phyloP scores from a whole-genome alignment of 2,888 invertebrate species.

The Ormyrus thymus region DNA sequence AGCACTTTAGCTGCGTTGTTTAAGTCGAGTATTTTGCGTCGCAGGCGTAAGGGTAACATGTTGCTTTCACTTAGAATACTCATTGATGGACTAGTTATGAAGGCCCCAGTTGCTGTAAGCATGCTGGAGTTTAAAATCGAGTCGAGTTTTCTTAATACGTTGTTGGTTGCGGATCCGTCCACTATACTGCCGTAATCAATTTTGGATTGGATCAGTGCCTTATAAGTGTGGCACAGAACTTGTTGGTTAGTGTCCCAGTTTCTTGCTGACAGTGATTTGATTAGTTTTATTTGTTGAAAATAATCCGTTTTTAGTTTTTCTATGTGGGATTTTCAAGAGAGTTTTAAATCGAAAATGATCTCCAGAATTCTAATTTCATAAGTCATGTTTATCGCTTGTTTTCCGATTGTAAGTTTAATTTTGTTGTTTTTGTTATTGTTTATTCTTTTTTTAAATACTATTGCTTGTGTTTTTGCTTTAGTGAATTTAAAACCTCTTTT shows the following conservation, averaged over 20 bases:
- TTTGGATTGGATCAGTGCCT: neutral
- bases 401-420: neutral
- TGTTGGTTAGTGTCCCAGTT: neutral
- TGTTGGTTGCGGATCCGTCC: neutral
- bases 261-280: neutral
- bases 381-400: neutral
- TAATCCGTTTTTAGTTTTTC: neutral
- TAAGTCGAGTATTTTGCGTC: neutral
- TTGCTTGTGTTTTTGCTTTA: neutral
- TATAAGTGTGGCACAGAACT: neutral
- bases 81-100: neutral
- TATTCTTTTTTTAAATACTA: neutral
- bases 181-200: neutral
- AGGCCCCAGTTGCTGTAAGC: neutral
- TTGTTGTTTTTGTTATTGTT: neutral
- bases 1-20: too few species aligned
- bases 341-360: neutral
- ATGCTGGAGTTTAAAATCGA: neutral
- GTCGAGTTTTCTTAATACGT: neutral
- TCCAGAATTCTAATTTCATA: neutral
- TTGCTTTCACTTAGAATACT: neutral
- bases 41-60: neutral
- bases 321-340: neutral
- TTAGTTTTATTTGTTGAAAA: too few species aligned
- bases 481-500: neutral